Evolutionary conservation across 2,797 vertebrate species (phyloP).

Genomic region (Sebastes wilsoni): DNA sequence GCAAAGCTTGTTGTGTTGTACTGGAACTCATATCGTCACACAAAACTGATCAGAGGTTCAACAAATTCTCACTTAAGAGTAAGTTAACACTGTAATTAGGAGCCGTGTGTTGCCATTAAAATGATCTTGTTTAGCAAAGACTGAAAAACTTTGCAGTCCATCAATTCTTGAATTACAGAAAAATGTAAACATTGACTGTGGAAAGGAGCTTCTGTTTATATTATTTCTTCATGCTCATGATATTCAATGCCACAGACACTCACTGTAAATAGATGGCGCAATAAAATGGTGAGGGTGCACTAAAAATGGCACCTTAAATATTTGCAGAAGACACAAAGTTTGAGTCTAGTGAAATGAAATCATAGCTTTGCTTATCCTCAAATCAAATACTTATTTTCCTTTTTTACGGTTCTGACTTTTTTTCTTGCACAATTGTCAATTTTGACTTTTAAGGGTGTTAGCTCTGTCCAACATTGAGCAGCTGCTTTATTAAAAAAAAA

Average conservation of each 20-base stretch:
- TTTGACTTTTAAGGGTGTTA: not conserved
- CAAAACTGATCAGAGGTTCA: conserved; percentile 25
- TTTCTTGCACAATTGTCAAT: not conserved
- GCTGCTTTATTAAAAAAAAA: conserved; percentile 28
- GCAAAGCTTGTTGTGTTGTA: conserved; percentile 1
- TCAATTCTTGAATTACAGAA: conserved; percentile 6
- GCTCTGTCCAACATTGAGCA: conserved; percentile 6
- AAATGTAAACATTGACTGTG: conserved; percentile 37
- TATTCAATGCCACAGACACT: not conserved
- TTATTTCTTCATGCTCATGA: not conserved
- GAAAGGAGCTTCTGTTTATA: not conserved
- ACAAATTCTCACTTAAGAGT: not conserved
- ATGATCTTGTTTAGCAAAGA: conserved; percentile 3
- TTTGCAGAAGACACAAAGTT: not conserved
- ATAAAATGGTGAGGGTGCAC: not conserved
- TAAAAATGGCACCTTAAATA: not conserved
- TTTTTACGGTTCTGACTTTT: not conserved
- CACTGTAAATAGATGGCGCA: not conserved
- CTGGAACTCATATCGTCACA: conserved; percentile 3
- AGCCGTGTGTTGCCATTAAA: conserved; percentile 3
- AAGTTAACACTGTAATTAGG: not conserved
- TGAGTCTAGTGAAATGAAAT: not conserved
- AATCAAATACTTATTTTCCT: not conserved
- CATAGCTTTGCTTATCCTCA: not conserved
- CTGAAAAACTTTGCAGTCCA: not conserved